Evolutionary conservation across 2,113 vertebrate species (phyloP).

Genomic region (Cyrtonyx montezumae): DNA sequence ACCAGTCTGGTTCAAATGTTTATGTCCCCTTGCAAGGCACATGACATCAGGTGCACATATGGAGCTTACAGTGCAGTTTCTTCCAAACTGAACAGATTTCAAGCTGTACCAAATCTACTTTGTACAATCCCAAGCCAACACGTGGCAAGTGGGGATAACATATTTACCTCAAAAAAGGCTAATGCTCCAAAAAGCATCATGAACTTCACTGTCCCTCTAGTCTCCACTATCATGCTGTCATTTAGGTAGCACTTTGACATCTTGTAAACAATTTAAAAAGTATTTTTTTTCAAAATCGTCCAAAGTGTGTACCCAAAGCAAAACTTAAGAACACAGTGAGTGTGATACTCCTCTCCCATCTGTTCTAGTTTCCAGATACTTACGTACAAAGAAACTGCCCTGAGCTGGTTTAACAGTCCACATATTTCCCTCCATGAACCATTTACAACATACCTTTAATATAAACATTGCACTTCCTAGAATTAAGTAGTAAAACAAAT

Average conservation of each 20-base stretch:
- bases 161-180: not conserved
- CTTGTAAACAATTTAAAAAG: not conserved
- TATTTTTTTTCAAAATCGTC: not conserved
- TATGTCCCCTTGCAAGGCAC: accelerated
- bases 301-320: not conserved
- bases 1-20: not conserved
- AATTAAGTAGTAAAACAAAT: not conserved
- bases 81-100: not conserved
- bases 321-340: not conserved
- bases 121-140: not conserved
- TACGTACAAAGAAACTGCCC: too few species aligned
- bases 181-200: not conserved
- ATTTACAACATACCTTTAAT: not conserved
- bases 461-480: not conserved
- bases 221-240: not conserved
- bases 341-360: not conserved
- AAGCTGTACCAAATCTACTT: accelerated
- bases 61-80: not conserved
- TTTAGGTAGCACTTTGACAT: not conserved
- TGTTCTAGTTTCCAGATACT: not conserved
- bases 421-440: not conserved
- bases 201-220: not conserved
- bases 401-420: not conserved
- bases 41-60: accelerated
- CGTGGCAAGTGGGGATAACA: not conserved